These are phyloP conservation scores for Leptinotarsa texana DNA, from an alignment of 1,140 invertebrate species.

Conservation along the genomic window DNA sequence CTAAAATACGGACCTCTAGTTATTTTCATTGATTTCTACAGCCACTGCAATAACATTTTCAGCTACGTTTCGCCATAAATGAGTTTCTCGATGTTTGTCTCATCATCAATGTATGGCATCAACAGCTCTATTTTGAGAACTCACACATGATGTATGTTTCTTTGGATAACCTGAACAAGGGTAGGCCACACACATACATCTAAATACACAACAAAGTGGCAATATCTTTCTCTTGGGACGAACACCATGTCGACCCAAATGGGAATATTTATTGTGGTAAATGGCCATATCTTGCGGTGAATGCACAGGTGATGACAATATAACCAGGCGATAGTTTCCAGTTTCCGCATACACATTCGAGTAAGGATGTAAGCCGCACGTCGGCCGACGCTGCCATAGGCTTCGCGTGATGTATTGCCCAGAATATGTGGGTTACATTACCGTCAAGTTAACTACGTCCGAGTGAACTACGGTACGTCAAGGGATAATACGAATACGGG, in stretches of 20 bases:
- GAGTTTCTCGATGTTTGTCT: no score
- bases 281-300: slow-evolving; percentile 22
- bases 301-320: slow-evolving; percentile 28
- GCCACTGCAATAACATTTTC: no score
- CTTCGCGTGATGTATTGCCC: slow-evolving; percentile 19
- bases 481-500: no score
- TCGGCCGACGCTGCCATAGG: neutral
- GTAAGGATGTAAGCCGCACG: slow-evolving; percentile 8
- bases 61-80: no score
- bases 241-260: neutral
- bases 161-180: no score
- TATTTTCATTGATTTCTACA: no score
- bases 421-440: neutral
- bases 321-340: slow-evolving; percentile 24
- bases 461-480: neutral
- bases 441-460: neutral
- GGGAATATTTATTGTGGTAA: slow-evolving; percentile 10
- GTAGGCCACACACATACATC: no score
- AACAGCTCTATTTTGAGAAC: no score
- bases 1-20: no score
- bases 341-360: slow-evolving; percentile 18
- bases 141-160: no score
- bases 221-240: slow-evolving; percentile 6
- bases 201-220: neutral
- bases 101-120: no score